Percentiles rank a stretch among this genome's conserved stretches.
These are phyloP conservation scores for Gila orcuttii DNA, from an alignment of 2,113 vertebrate genomes.

Conservation along the genomic window DNA sequence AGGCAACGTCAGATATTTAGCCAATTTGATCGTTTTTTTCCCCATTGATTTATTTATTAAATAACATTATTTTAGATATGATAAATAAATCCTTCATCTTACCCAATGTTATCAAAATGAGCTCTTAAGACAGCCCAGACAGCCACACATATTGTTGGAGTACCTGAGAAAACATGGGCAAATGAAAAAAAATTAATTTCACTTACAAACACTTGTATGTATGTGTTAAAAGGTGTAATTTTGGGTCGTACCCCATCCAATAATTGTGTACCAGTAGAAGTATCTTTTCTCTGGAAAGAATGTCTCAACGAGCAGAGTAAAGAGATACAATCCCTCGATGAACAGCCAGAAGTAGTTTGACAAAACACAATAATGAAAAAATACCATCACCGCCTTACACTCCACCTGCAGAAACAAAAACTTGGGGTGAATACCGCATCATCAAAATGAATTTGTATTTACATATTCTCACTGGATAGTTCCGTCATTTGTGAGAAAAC, in stretches of 20 bases:
- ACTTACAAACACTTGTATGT: no score
- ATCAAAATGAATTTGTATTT: neutral
- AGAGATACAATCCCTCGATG: constrained; percentile 96
- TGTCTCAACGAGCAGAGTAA: constrained; percentile 94
- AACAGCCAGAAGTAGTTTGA: constrained; percentile 99
- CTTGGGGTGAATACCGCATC: neutral
- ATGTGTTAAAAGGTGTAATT: neutral
- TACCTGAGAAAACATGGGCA: constrained; percentile 75
- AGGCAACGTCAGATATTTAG: constrained; percentile 24
- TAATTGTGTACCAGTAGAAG: constrained; percentile 92
- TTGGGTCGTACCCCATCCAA: constrained; percentile 77
- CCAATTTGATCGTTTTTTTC: neutral
- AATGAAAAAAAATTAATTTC: neutral
- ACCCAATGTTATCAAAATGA: constrained; percentile 92
- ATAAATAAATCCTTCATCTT: constrained; percentile 49
- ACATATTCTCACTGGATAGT: neutral
- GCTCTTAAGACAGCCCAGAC: constrained; percentile 92
- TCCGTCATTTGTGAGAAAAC: no score
- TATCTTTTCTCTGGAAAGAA: constrained; percentile 97
- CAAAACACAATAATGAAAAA: constrained; percentile 99
- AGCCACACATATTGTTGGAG: constrained; percentile 92
- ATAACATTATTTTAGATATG: neutral
- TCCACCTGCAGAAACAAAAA: constrained; percentile 79
- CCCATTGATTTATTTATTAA: neutral
- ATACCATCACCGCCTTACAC: constrained; percentile 96